A percentile compares a stretch with the other conserved stretches of the same genome.
phyloP scores from a whole-genome alignment of 2,797 vertebrate genomes.

The Sebastes umbrosus region DNA sequence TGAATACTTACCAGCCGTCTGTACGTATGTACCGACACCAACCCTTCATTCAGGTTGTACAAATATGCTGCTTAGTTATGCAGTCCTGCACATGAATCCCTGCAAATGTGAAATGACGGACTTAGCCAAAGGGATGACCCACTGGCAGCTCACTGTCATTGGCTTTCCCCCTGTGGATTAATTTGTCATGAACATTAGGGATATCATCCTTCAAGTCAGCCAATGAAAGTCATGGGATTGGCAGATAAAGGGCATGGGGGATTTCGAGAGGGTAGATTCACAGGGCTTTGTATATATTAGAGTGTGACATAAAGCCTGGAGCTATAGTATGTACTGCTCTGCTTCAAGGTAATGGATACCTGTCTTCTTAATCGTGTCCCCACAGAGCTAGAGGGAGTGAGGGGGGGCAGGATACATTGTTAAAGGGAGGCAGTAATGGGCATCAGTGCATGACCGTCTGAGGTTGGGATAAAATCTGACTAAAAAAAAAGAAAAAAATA shows the following conservation, averaged over 20 bases:
- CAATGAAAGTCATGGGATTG: slow-evolving; percentile 83
- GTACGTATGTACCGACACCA: slow-evolving; percentile 28
- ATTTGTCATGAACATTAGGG: slow-evolving; percentile 88
- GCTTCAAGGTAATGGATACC: slow-evolving; percentile 75
- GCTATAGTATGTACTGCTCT: slow-evolving; percentile 52
- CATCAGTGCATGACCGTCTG: not conserved
- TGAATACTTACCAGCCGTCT: slow-evolving; percentile 30
- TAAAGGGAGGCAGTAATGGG: slow-evolving; percentile 18
- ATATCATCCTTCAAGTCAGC: slow-evolving; percentile 85
- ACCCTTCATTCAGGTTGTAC: slow-evolving; percentile 58
- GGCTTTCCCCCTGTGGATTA: slow-evolving; percentile 85
- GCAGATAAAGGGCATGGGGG: slow-evolving; percentile 80
- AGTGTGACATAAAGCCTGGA: slow-evolving; percentile 70
- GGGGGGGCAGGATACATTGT: slow-evolving; percentile 22
- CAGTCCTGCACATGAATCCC: slow-evolving; percentile 64
- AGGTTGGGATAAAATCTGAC: not conserved
- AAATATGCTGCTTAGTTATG: slow-evolving; percentile 74
- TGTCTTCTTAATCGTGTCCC: slow-evolving; percentile 75
- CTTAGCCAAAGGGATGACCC: slow-evolving; percentile 83
- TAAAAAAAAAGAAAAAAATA: not conserved
- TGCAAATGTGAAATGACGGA: slow-evolving; percentile 85
- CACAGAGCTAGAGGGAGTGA: slow-evolving; percentile 15
- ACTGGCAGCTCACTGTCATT: slow-evolving; percentile 82
- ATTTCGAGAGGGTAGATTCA: slow-evolving; percentile 78
- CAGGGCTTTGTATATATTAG: slow-evolving; percentile 79